phyloP scores from a whole-genome alignment of 2,888 invertebrate genomes.

The Leptothorax acervorum region DNA sequence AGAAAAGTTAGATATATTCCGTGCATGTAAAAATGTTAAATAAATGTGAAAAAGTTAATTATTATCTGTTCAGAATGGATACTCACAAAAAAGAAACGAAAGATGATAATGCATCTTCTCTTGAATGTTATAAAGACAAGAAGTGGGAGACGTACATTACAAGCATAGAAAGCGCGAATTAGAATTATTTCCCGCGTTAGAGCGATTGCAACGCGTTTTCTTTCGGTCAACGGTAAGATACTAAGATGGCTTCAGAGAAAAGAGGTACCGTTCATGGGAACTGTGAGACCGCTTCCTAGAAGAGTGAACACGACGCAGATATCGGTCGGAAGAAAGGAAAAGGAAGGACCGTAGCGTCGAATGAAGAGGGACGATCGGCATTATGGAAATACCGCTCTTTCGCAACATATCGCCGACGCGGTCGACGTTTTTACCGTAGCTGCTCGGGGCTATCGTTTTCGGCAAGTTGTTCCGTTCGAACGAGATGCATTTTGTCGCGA shows the following conservation, averaged over 20 bases:
- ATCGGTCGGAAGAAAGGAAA: constrained; percentile 66
- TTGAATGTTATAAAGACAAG: neutral
- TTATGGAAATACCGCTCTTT: constrained; percentile 78
- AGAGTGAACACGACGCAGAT: constrained; percentile 74
- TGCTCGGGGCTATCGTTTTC: constrained; percentile 64
- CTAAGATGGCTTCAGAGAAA: constrained; percentile 79
- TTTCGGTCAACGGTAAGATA: constrained; percentile 60
- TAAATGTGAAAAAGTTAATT: neutral
- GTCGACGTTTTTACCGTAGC: constrained; percentile 53
- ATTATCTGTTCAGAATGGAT: neutral
- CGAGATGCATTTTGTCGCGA: constrained; percentile 83
- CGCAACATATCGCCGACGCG: constrained; percentile 62
- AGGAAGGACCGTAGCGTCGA: constrained; percentile 52
- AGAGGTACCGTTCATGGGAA: constrained; percentile 82
- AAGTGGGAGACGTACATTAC: neutral
- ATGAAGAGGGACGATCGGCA: constrained; percentile 37
- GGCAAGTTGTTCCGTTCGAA: constrained; percentile 77
- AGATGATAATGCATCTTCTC: neutral
- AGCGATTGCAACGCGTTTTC: constrained; percentile 63
- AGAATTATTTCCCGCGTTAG: constrained; percentile 14
- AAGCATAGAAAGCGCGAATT: neutral
- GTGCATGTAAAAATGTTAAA: neutral
- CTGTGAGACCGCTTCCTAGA: constrained; percentile 81
- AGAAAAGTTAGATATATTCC: neutral
- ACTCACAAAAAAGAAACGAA: neutral